These are phyloP conservation scores for Octonoba sinensis DNA, from an alignment of 2,888 invertebrate species.

Conservation along the genomic window DNA sequence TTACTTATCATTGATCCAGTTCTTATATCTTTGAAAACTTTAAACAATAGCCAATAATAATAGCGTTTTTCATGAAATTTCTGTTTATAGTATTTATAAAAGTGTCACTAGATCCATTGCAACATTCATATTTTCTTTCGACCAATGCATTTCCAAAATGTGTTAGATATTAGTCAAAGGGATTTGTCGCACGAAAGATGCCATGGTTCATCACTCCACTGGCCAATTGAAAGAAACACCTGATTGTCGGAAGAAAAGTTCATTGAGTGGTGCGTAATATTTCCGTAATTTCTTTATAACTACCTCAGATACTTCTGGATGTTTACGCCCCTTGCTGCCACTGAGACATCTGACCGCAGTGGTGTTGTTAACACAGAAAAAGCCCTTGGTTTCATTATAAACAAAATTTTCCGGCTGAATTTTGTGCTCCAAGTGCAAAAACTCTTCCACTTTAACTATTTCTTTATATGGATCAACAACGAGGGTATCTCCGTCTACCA, in stretches of 20 bases:
- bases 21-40: no score
- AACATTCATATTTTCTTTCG: no score
- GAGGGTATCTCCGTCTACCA: constrained; percentile 93
- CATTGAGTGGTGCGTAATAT: constrained; percentile 92
- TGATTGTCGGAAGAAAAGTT: constrained; percentile 91
- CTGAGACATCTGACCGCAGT: constrained; percentile 85
- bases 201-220: constrained; percentile 72
- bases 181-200: background rate
- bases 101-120: no score
- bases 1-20: no score
- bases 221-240: constrained; percentile 95
- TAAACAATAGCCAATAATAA: no score
- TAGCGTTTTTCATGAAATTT: no score
- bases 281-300: constrained; percentile 84
- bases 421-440: constrained; percentile 81
- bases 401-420: constrained; percentile 91
- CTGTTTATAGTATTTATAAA: no score
- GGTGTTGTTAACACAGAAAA: constrained; percentile 81
- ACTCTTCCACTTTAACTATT: constrained; percentile 86
- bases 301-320: constrained; percentile 85
- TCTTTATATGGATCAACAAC: constrained; percentile 92
- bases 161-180: background rate
- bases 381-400: constrained; percentile 96
- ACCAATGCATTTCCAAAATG: no score
- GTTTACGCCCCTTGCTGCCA: constrained; percentile 87